A percentile compares a stretch with the other conserved stretches of the same genome.
Evolutionary conservation across 2,113 vertebrate species (phyloP).

Genomic region (Eclectus roratus): DNA sequence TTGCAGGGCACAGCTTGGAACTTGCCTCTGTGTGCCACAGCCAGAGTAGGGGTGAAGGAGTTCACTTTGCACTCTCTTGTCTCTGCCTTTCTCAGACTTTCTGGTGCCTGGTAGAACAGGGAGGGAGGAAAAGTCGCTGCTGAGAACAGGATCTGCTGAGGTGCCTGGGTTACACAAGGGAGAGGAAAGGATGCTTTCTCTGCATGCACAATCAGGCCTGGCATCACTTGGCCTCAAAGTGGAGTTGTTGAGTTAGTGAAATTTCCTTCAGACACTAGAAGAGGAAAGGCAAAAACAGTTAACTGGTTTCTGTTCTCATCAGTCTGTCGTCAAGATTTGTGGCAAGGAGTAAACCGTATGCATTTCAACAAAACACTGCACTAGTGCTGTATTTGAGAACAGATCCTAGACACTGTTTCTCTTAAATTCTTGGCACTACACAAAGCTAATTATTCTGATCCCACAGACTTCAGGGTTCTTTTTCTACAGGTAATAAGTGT

Average conservation of each 20-base stretch:
- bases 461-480: background rate
- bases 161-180: background rate
- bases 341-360: background rate
- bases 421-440: background rate
- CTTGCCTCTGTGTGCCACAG: background rate
- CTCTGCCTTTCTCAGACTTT: background rate
- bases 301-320: background rate
- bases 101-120: background rate
- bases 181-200: background rate
- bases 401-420: background rate
- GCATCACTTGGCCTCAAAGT: constrained; percentile 18
- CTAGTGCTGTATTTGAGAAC: background rate
- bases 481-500: background rate
- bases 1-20: background rate
- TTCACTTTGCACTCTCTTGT: background rate
- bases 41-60: background rate
- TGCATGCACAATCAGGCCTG: background rate
- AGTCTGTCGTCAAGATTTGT: background rate
- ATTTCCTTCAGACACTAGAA: constrained; percentile 13
- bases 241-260: constrained; percentile 63
- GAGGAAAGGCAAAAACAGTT: background rate
- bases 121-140: background rate
- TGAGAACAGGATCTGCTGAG: background rate
- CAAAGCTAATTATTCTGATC: background rate
- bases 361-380: background rate